Base-by-base conservation (phyloP, 2,888 invertebrate genomes). In the Sphaerophoria rueppellii region DNA sequence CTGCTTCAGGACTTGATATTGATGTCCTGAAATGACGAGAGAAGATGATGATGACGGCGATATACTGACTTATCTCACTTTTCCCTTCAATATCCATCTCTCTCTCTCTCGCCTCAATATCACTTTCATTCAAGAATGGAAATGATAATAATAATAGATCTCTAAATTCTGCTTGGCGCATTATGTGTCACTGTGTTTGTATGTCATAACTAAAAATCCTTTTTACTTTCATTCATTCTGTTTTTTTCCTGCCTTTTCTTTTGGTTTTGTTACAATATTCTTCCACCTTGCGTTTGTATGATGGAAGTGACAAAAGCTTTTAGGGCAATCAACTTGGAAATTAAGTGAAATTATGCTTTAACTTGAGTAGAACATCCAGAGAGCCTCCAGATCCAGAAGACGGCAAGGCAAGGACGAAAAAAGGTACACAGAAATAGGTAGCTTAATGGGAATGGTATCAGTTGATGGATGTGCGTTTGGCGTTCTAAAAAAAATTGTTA, bases 241-340 rank as follows among this genome's bases (percentile, higher is more conserved):
- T 24, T 24, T 24, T 24, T 24, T 24, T 24, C 2, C 24, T 24
- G 24, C 2, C 24, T 24, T 24, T 24, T 24, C 24, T 24, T 24
- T 24, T 24, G 24, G 24, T 24, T 2, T 24, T 24, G 24, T 24
- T 24, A 24, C 24, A 1, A 32, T 32, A n/a, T 43, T 60, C 6
- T 34, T n/a, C 12, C 11, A 6, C 32, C 24, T 43, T 67, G 50
- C 52, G 12, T 37, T 43, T 63, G 50, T 57, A 48, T 50, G 61
- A 24, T 55, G 67, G 63, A 78, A 78, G 82, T 78, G 82, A 79
- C 70, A 71, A 82, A 82, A 82, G 82, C 82, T 82, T 82, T 82
- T 82, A 79, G 74, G 82, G 82, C 82, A 82, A 82, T 82, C 82
- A 82, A 79, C 82, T 79, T 79, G 63, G 54, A 82, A 82, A 82